Conservation (phyloP, 2,888 invertebrate species). For the Tenthredo distinguenda region DNA sequence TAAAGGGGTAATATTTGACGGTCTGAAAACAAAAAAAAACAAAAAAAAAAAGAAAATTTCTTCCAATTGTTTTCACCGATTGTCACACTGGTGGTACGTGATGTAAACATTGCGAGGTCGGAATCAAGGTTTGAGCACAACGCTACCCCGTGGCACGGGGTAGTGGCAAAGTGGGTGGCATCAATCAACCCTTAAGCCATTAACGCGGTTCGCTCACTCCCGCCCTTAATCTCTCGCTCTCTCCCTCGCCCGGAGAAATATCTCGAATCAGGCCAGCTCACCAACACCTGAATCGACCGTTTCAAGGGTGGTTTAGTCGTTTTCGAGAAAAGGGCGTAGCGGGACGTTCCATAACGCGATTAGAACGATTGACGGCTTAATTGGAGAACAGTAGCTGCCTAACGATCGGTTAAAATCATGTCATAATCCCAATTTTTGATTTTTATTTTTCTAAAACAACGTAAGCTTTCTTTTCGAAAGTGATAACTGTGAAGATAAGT, state of each 20-base stretch:
- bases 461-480: background rate
- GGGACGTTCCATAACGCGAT: slow-evolving; percentile 51
- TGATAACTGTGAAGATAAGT: background rate
- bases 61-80: background rate
- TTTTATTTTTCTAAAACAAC: background rate
- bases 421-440: background rate
- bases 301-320: slow-evolving; percentile 10
- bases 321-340: background rate
- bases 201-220: slow-evolving; percentile 43
- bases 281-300: slow-evolving; percentile 19
- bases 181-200: slow-evolving; percentile 54
- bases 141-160: background rate
- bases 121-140: background rate
- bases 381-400: slow-evolving; percentile 48
- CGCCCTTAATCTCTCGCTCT: slow-evolving; percentile 5
- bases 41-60: background rate
- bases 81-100: background rate
- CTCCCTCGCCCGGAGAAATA: background rate
- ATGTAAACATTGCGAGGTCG: background rate
- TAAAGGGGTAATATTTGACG: background rate
- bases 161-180: slow-evolving; percentile 50
- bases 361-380: slow-evolving; percentile 54
- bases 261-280: slow-evolving; percentile 27
- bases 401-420: background rate
- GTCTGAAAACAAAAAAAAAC: background rate